Evolutionary conservation across 92 coral and sea anemone genomes (phyloP).

Genomic region (Muricea muricata): DNA sequence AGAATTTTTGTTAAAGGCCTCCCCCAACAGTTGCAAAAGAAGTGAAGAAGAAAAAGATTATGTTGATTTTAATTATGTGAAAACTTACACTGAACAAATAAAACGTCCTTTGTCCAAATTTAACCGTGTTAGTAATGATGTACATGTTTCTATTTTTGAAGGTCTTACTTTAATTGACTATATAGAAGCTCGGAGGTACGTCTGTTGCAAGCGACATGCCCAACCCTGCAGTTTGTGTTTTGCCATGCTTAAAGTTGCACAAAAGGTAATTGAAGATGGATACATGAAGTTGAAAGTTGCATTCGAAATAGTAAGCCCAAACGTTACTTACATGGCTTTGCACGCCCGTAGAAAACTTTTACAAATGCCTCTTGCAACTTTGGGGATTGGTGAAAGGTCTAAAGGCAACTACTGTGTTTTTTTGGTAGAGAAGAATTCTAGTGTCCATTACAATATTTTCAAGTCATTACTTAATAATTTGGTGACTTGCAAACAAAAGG

Average conservation of each 20-base stretch:
- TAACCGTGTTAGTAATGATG: not conserved
- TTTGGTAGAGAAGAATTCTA: too few species aligned
- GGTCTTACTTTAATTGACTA: slow-evolving; percentile 53
- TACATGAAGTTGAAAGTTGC: slow-evolving; percentile 57
- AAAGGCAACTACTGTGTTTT: slow-evolving; percentile 14
- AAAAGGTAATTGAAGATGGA: slow-evolving; percentile 48
- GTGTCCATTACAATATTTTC: too few species aligned
- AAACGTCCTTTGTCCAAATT: slow-evolving; percentile 38
- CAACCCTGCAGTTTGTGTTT: slow-evolving; percentile 50
- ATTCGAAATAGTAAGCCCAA: slow-evolving; percentile 43
- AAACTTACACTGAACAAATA: slow-evolving; percentile 8
- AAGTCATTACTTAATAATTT: too few species aligned
- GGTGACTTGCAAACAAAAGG: too few species aligned
- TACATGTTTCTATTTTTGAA: slow-evolving; percentile 49
- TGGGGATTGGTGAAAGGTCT: not conserved
- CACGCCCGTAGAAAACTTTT: slow-evolving; percentile 59
- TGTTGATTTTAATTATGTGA: too few species aligned
- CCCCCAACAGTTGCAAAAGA: not conserved
- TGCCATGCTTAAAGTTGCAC: slow-evolving; percentile 51
- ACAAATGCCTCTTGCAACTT: slow-evolving; percentile 63
- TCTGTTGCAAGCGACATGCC: slow-evolving; percentile 45
- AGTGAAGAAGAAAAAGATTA: not conserved
- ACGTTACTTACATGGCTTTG: slow-evolving; percentile 35
- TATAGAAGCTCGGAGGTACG: slow-evolving; percentile 27
- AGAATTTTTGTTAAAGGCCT: too few species aligned